phyloP scores from a whole-genome alignment of 2,113 vertebrate species.

The Rhegmatorhina hoffmannsi region DNA sequence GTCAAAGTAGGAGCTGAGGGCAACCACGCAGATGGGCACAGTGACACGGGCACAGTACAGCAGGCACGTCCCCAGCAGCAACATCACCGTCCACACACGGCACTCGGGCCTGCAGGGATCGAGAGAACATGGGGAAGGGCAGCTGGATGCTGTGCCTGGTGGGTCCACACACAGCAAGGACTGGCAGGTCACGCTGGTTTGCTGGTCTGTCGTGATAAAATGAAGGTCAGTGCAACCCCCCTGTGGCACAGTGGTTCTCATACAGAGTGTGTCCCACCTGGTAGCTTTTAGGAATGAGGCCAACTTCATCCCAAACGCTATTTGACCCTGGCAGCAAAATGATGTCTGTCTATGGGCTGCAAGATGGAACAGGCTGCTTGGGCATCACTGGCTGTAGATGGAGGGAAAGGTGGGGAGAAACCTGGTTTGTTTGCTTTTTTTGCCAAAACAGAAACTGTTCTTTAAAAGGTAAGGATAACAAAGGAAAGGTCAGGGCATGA shows the following conservation, averaged over 20 bases:
- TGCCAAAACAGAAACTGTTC: neutral
- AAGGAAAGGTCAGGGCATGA: neutral
- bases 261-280: neutral
- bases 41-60: conserved; percentile 91
- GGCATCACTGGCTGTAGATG: accelerated
- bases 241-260: accelerated
- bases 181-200: neutral
- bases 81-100: conserved; percentile 84
- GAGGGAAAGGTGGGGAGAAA: neutral
- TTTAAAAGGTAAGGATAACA: neutral
- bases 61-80: conserved; percentile 92
- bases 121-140: neutral
- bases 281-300: neutral
- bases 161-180: accelerated
- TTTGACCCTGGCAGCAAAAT: neutral
- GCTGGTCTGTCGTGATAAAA: neutral
- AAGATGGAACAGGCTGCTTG: accelerated
- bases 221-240: neutral
- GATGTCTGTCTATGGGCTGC: neutral
- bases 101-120: conserved; percentile 78
- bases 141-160: neutral
- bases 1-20: conserved; percentile 85
- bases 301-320: neutral
- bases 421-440: neutral
- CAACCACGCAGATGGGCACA: conserved; percentile 87